Percentiles rank a stretch among this genome's conserved stretches.
Evolutionary conservation across 2,113 vertebrate species (phyloP).

Genomic region (Kryptolebias marmoratus): DNA sequence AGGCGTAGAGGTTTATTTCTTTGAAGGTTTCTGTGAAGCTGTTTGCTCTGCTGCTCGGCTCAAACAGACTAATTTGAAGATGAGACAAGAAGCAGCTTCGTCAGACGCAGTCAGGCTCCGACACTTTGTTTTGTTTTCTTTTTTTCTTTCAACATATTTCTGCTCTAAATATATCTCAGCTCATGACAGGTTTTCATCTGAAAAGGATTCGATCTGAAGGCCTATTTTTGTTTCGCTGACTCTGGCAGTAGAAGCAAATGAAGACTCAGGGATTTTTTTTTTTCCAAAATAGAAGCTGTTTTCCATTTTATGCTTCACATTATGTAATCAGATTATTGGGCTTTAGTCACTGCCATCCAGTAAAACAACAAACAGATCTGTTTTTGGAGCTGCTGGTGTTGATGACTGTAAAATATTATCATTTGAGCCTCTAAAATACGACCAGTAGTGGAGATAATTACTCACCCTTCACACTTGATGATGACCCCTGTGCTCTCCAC

Average conservation of each 20-base stretch:
- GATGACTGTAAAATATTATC: too few species aligned
- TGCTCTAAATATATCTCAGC: conserved; percentile 40
- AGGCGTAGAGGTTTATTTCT: too few species aligned
- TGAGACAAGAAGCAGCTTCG: background rate
- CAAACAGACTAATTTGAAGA: background rate
- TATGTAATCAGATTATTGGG: conserved; percentile 42
- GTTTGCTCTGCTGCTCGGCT: background rate
- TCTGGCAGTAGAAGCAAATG: conserved; percentile 7
- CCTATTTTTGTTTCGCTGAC: conserved; percentile 45
- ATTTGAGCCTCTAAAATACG: too few species aligned
- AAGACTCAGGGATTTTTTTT: conserved; percentile 7
- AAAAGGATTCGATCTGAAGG: conserved; percentile 32
- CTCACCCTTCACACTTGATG: background rate
- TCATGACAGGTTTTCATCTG: conserved; percentile 30
- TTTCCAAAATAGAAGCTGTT: conserved; percentile 36
- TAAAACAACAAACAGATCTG: conserved; percentile 5
- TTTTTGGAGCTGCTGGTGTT: background rate
- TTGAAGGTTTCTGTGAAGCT: background rate
- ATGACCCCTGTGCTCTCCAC: too few species aligned
- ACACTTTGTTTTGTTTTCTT: background rate
- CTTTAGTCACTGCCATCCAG: conserved; percentile 28
- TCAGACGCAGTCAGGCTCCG: background rate
- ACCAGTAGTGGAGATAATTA: background rate
- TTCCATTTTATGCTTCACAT: conserved; percentile 41
- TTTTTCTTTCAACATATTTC: conserved; percentile 1